phyloP scores from a whole-genome alignment of 2,888 invertebrate species.

The Digitonthophagus gazella region DNA sequence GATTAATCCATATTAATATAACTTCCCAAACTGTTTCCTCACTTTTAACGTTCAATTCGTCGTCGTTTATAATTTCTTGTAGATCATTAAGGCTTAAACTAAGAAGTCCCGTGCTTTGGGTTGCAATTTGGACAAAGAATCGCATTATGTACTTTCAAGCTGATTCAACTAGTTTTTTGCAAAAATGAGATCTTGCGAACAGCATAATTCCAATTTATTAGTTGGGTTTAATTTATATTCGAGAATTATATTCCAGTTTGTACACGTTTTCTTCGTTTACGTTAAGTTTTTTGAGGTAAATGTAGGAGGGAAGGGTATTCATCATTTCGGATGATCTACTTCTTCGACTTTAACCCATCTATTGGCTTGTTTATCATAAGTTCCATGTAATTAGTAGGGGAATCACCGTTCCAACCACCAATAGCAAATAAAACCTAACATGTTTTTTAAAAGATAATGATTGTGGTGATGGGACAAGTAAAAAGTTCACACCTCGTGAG shows the following conservation, averaged over 20 bases:
- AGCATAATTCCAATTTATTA: constrained; percentile 81
- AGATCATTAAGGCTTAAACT: constrained; percentile 71
- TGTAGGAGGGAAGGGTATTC: constrained; percentile 76
- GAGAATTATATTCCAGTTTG: too few species aligned
- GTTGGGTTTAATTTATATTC: constrained; percentile 65
- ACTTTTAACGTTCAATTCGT: constrained; percentile 82
- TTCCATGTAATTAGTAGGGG: constrained; percentile 79
- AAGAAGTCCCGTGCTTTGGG: constrained; percentile 72
- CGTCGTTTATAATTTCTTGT: constrained; percentile 73
- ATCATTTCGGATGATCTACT: constrained; percentile 77
- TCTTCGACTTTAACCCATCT: constrained; percentile 82
- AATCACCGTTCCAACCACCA: constrained; percentile 76
- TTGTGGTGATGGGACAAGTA: constrained; percentile 10
- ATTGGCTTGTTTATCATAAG: constrained; percentile 86
- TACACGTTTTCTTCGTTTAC: constrained; percentile 78
- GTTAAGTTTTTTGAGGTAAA: constrained; percentile 76
- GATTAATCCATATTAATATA: constrained; percentile 83
- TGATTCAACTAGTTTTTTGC: constrained; percentile 67
- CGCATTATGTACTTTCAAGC: constrained; percentile 59
- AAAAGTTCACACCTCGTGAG: constrained; percentile 69
- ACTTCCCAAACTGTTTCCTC: constrained; percentile 88
- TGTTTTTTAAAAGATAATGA: constrained; percentile 1
- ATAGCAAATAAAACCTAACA: constrained; percentile 58
- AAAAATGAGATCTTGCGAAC: constrained; percentile 73
- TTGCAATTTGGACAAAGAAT: constrained; percentile 72